Percentiles rank a stretch among this genome's conserved stretches.
phyloP scores from a whole-genome alignment of 1,140 invertebrate species.

The Akabosia matsudoensis region DNA sequence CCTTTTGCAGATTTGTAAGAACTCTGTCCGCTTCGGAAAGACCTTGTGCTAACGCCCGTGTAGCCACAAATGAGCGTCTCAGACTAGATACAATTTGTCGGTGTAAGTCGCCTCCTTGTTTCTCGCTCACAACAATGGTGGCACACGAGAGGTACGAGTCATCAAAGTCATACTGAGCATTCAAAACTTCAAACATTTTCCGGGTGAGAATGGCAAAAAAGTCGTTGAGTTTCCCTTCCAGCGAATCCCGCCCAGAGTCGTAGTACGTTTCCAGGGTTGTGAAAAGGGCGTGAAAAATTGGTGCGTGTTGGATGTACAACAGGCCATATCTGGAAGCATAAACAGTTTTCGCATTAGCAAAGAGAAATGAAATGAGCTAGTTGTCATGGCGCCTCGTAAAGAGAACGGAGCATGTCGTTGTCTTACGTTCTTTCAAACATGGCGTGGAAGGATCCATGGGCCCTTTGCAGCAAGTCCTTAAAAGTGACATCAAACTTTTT shows the following conservation, averaged over 20 bases:
- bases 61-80: constrained; percentile 82
- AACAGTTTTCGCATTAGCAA: constrained; percentile 21
- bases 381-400: too few species aligned
- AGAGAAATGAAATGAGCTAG: too few species aligned
- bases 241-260: constrained; percentile 71
- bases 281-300: constrained; percentile 89
- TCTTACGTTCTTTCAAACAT: constrained; percentile 48
- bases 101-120: constrained; percentile 45
- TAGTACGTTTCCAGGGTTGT: constrained; percentile 87
- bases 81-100: constrained; percentile 47
- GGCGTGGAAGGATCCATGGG: constrained; percentile 44
- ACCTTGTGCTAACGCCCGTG: constrained; percentile 86
- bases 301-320: constrained; percentile 88
- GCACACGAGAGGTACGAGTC: constrained; percentile 52
- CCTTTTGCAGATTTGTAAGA: constrained; percentile 74
- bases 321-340: constrained; percentile 67
- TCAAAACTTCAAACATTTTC: constrained; percentile 93
- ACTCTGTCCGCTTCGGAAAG: constrained; percentile 77
- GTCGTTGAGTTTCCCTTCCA: constrained; percentile 80
- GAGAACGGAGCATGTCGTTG: background rate
- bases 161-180: constrained; percentile 83
- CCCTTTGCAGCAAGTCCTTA: constrained; percentile 37
- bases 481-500: constrained; percentile 44
- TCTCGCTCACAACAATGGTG: constrained; percentile 42
- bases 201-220: constrained; percentile 92